Base-by-base conservation (phyloP, 2,888 invertebrate species). In the Pandemis corylana region DNA sequence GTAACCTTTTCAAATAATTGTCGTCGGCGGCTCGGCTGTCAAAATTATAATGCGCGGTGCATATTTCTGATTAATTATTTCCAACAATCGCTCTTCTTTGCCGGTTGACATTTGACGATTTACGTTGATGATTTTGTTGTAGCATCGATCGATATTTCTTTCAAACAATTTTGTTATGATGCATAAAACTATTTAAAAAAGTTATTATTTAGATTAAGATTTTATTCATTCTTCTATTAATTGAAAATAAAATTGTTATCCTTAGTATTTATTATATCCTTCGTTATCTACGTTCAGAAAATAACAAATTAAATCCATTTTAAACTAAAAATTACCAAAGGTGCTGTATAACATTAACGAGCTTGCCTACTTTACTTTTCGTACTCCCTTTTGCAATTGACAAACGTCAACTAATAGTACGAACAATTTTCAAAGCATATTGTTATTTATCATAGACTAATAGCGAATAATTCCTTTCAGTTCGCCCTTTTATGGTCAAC, bases 401-500 rank as follows among this genome's bases (percentile, higher is more conserved):
- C 13, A 41, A 64, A 12, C 42, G 42, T 51, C 62, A 44, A 28
- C 68, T 7, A 44, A 63, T 64, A 46, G 61, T 15, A 59, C 36
- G n/a, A n/a, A 42, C 64, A 69, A 61, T 46, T 51, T 66, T 42
- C 51, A 49, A 69, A 51, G 49, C 64, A 59, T 51, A 64, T 68
- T 66, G 49, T 56, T 42, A 63, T 51, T 53, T 74, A 44, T 69
- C 10, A 42, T 65, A 49, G 20, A 71, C 71, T 75, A 75, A 75
- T 71, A 75, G 71, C 46, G 62, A 70, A 75, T 71, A 71, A 71
- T 75, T 75, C 71, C 53, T 20, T 62, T 56, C 15, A 71, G 66
- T 62, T 46, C 69, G 53, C 71, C 79, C 79, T 77, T 80, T 78
- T 77, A 80, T 70, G 79, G 79, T 20, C 62, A 75, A 67, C 76